A percentile compares a stretch with the other conserved stretches of the same genome.
Evolutionary conservation across 2,113 vertebrate genomes (phyloP).

Genomic region (Pyrgilauda ruficollis): DNA sequence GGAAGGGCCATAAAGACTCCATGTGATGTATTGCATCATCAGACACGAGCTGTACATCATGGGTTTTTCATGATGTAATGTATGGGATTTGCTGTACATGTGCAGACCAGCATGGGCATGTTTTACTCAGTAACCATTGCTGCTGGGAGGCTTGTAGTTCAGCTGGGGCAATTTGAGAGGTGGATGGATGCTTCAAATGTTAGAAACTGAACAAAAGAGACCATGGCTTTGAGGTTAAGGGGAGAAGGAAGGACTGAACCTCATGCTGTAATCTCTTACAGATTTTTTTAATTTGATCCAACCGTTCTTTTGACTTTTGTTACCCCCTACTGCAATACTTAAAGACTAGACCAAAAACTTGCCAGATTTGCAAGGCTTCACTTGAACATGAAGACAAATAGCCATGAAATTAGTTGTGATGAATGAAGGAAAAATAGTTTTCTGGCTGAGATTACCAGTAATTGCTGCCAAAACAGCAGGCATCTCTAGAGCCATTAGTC

Average conservation of each 20-base stretch:
- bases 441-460: not conserved
- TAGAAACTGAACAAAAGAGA: not conserved
- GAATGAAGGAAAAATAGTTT: conserved; percentile 9
- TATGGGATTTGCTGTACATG: not conserved
- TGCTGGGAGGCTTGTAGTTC: not conserved
- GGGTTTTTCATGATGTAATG: not conserved
- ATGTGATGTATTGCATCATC: not conserved
- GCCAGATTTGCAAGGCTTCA: not conserved
- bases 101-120: not conserved
- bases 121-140: not conserved
- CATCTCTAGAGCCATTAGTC: conserved; percentile 4
- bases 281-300: not conserved
- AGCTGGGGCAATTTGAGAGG: not conserved
- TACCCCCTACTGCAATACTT: not conserved
- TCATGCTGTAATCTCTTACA: not conserved
- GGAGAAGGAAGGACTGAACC: not conserved
- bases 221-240: not conserved
- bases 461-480: conserved; percentile 43
- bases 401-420: conserved; percentile 33
- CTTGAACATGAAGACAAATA: conserved; percentile 1
- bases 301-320: not conserved
- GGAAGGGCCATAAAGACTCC: not conserved
- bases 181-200: not conserved
- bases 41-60: not conserved
- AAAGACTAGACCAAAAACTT: not conserved